These are phyloP conservation scores for Diadema setosum DNA, from an alignment of 35 echinoderm and acorn worm genomes.

Conservation along the genomic window DNA sequence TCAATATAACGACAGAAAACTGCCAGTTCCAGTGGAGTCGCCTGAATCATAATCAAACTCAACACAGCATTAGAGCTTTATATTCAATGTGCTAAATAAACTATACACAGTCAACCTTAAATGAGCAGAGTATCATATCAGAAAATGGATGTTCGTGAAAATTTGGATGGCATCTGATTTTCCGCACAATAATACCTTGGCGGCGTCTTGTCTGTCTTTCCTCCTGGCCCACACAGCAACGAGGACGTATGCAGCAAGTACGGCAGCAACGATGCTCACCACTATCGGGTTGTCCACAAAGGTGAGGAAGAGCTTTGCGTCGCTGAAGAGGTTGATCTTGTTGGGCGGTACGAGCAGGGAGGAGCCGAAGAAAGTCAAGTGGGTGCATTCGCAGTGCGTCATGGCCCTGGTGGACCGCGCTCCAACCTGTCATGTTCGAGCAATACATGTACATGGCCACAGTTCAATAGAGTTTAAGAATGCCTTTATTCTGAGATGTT, in stretches of 20 bases:
- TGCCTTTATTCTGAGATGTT: background rate
- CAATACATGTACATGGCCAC: background rate
- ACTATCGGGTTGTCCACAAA: constrained; percentile 86
- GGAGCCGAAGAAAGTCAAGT: constrained; percentile 91
- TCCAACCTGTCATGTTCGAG: constrained; percentile 49
- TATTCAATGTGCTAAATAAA: too few species aligned
- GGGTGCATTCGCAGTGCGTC: constrained; percentile 80
- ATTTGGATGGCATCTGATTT: too few species aligned
- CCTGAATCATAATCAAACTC: too few species aligned
- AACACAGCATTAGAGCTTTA: too few species aligned
- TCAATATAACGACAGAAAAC: too few species aligned
- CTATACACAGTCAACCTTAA: too few species aligned
- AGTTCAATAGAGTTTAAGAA: background rate
- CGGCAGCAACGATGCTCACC: constrained; percentile 40
- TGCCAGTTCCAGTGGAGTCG: too few species aligned
- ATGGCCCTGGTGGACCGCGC: constrained; percentile 9
- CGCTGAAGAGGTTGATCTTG: constrained; percentile 69
- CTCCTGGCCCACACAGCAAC: constrained; percentile 59
- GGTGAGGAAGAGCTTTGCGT: constrained; percentile 81
- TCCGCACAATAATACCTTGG: too few species aligned
- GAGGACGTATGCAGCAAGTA: constrained; percentile 37
- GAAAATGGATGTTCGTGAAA: too few species aligned
- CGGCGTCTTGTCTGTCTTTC: constrained; percentile 65
- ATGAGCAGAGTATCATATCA: too few species aligned
- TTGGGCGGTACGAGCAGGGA: constrained; percentile 84